Evolutionary conservation across 2,113 vertebrate genomes (phyloP).

Genomic region (Cheilinus undulatus): DNA sequence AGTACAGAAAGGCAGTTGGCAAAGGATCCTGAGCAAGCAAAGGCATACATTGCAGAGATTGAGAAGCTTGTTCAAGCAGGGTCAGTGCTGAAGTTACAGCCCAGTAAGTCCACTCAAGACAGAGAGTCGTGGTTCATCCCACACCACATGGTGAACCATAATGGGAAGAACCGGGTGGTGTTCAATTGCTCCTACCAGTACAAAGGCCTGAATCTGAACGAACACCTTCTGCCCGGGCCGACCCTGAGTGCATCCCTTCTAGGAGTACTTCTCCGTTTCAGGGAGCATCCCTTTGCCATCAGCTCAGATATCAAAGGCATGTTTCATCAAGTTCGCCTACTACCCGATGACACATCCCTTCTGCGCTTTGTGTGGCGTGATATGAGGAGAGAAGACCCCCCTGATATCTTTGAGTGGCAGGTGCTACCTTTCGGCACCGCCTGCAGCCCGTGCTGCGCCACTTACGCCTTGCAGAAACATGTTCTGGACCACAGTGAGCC

Average conservation of each 20-base stretch:
- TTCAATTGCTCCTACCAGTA: not conserved
- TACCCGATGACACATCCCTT: not conserved
- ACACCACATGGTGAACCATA: conserved; percentile 15
- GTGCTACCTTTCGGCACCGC: conserved; percentile 1
- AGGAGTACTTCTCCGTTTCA: not conserved
- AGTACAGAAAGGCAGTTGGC: not conserved
- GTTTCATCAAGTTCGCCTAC: too few species aligned
- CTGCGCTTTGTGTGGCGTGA: not conserved
- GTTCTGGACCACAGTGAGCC: not conserved
- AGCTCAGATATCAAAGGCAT: not conserved
- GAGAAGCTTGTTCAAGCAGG: not conserved
- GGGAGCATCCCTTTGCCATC: not conserved
- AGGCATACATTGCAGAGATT: not conserved
- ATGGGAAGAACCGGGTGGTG: not conserved
- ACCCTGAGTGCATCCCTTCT: not conserved
- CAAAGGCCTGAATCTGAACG: not conserved
- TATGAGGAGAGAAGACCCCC: rapidly evolving
- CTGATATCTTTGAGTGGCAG: too few species aligned
- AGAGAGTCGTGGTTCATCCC: conserved; percentile 7
- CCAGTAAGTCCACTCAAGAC: too few species aligned
- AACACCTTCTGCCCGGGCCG: not conserved
- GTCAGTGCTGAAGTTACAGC: not conserved
- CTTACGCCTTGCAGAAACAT: conserved; percentile 23
- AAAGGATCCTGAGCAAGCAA: not conserved
- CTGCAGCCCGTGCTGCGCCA: conserved; percentile 32